Conservation (phyloP, 2,888 invertebrate genomes). For the Macrophya alboannulata region DNA sequence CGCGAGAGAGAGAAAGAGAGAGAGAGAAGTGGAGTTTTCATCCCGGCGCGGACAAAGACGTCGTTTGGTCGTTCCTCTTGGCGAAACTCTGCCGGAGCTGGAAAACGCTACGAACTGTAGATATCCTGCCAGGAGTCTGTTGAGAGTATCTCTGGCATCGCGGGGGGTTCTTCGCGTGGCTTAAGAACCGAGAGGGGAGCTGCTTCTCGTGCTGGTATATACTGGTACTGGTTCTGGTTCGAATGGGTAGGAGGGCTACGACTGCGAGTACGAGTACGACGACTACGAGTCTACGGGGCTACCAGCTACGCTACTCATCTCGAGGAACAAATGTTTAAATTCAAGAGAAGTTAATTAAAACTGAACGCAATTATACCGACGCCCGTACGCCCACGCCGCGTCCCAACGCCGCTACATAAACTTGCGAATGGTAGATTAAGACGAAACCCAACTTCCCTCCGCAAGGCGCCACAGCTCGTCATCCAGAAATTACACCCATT, state of each 20-base stretch:
- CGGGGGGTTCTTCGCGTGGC: constrained; percentile 16
- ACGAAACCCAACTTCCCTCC: constrained; percentile 61
- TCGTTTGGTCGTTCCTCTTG: constrained; percentile 60
- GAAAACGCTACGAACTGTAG: neutral
- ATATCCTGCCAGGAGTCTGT: neutral
- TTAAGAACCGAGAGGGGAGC: constrained; percentile 27
- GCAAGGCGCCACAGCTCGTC: neutral
- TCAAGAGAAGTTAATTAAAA: constrained; percentile 75
- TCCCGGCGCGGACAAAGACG: constrained; percentile 58
- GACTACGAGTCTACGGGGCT: neutral
- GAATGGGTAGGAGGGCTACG: neutral
- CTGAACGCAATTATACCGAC: constrained; percentile 72
- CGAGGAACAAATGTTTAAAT: constrained; percentile 72
- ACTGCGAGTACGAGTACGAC: neutral
- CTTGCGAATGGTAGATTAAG: constrained; percentile 69
- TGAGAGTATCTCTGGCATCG: neutral
- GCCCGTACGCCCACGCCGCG: neutral
- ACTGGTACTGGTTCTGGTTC: neutral
- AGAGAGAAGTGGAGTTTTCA: constrained; percentile 37
- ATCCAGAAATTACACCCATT: neutral
- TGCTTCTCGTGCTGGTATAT: neutral
- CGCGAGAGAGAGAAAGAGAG: constrained; percentile 14
- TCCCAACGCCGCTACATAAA: constrained; percentile 66
- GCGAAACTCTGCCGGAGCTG: constrained; percentile 56
- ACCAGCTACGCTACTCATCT: constrained; percentile 63